A percentile compares a stretch with the other conserved stretches of the same genome.
phyloP scores from a whole-genome alignment of 2,797 vertebrate species.

The Malurus leucopterus region DNA sequence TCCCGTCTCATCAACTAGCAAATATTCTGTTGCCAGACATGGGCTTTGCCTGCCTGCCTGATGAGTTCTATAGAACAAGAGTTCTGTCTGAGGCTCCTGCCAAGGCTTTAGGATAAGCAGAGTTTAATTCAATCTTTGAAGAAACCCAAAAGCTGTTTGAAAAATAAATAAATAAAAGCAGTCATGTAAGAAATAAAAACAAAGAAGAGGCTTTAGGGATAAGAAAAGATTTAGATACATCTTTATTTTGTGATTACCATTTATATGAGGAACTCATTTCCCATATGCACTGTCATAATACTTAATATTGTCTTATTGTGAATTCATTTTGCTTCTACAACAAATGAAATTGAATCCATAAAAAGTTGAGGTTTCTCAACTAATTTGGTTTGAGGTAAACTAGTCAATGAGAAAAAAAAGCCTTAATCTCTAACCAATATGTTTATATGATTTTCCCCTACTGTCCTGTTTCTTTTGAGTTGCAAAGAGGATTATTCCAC shows the following conservation, averaged over 20 bases:
- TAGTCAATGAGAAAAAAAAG: constrained; percentile 28
- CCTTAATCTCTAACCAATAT: constrained; percentile 79
- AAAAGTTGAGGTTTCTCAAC: constrained; percentile 22
- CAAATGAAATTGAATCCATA: constrained; percentile 52
- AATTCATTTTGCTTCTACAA: constrained; percentile 41
- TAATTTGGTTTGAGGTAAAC: constrained; percentile 34
- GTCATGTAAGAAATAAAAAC: constrained; percentile 58
- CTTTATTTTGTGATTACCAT: constrained; percentile 52
- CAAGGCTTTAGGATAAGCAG: constrained; percentile 31
- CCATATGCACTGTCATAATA: neutral
- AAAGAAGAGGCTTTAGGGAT: constrained; percentile 68
- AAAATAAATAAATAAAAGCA: constrained; percentile 44
- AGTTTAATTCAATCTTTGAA: constrained; percentile 20
- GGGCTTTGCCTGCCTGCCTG: neutral
- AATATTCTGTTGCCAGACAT: neutral
- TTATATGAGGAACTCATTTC: constrained; percentile 53
- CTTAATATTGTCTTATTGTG: neutral
- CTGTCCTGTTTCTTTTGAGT: constrained; percentile 35
- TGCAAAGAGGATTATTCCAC: constrained; percentile 69
- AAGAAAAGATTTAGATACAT: constrained; percentile 67
- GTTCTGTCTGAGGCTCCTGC: neutral
- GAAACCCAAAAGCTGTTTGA: constrained; percentile 38
- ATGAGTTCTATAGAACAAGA: neutral
- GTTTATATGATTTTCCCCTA: constrained; percentile 49
- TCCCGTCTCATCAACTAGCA: neutral